Evolutionary conservation across 2,888 invertebrate genomes (phyloP).

Genomic region (Heliconius cydno): DNA sequence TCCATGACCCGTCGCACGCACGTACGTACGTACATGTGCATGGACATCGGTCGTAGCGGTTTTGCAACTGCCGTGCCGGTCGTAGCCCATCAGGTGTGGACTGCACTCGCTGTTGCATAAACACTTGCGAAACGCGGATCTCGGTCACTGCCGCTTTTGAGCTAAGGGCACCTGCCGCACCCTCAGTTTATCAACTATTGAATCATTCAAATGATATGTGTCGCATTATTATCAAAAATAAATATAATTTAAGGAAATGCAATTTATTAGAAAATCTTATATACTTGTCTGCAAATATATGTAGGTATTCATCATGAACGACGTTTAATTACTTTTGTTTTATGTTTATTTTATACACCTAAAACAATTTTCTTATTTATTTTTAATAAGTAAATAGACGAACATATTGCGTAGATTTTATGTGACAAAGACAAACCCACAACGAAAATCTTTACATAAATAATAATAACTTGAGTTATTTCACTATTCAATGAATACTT

Average conservation of each 20-base stretch:
- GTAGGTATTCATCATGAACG: neutral
- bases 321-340: neutral
- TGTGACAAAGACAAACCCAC: neutral
- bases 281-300: neutral
- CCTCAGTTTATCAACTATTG: constrained; percentile 48
- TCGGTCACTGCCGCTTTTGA: constrained; percentile 80
- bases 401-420: neutral
- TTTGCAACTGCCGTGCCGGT: constrained; percentile 67
- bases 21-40: constrained; percentile 61
- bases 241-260: neutral
- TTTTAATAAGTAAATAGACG: neutral
- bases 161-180: constrained; percentile 66
- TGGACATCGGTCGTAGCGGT: constrained; percentile 59
- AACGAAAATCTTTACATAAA: neutral
- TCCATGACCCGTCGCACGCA: constrained; percentile 48
- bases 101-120: constrained; percentile 81
- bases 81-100: constrained; percentile 73
- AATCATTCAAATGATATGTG: constrained; percentile 41
- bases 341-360: neutral
- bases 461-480: constrained; percentile 4
- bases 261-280: neutral
- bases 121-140: constrained; percentile 75
- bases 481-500: constrained; percentile 36
- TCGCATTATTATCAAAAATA: constrained; percentile 10
- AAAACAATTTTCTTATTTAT: neutral